Conservation (phyloP, 2,888 invertebrate genomes). For the Phlogophora meticulosa region DNA sequence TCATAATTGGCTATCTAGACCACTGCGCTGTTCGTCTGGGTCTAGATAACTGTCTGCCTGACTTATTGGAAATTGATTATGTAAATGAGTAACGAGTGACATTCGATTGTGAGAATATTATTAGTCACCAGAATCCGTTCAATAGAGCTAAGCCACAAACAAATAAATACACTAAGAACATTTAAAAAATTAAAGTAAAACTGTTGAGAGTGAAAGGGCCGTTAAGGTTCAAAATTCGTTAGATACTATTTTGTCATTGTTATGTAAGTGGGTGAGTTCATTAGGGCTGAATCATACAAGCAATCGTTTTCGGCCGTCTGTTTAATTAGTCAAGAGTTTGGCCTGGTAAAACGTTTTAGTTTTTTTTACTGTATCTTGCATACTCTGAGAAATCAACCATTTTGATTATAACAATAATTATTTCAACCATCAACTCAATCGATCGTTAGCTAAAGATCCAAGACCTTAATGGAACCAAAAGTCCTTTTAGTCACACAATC, state of each 20-base stretch:
- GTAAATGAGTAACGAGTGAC: constrained; percentile 29
- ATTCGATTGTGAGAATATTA: constrained; percentile 18
- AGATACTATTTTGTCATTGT: background rate
- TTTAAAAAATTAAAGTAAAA: too few species aligned
- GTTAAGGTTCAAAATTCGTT: background rate
- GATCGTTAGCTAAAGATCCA: constrained; percentile 9
- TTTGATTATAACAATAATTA: background rate
- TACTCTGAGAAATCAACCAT: background rate
- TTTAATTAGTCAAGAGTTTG: background rate
- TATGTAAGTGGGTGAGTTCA: background rate
- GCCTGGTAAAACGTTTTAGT: background rate
- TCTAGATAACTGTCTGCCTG: constrained; percentile 9
- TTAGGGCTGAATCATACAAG: background rate
- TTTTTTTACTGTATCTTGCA: background rate
- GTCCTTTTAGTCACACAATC: constrained; percentile 6
- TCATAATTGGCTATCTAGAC: constrained; percentile 31
- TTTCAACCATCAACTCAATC: constrained; percentile 1
- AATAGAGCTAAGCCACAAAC: background rate
- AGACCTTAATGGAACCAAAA: constrained; percentile 26
- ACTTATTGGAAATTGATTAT: constrained; percentile 33
- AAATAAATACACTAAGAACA: too few species aligned
- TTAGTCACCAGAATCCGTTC: constrained; percentile 36
- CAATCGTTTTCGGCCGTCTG: background rate
- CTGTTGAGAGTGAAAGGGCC: too few species aligned
- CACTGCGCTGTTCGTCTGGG: constrained; percentile 3